Percentiles rank a stretch among this genome's conserved stretches.
These are phyloP conservation scores for Eupithecia centaureata DNA, from an alignment of 2,888 invertebrate species.

Conservation along the genomic window DNA sequence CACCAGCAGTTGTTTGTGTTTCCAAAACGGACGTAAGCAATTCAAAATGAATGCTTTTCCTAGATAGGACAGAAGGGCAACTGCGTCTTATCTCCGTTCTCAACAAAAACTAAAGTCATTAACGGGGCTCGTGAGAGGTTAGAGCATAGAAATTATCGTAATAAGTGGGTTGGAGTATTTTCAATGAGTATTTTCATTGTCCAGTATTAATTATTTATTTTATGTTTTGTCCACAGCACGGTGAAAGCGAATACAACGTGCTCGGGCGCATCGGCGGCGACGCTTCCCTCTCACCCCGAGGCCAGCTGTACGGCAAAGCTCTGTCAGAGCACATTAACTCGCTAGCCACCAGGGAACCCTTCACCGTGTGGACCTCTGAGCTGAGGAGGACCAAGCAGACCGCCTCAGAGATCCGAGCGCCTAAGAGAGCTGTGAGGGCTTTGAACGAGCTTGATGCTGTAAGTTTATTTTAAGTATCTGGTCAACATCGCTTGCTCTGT, in stretches of 20 bases:
- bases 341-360: slow-evolving; percentile 85
- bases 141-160: too few species aligned
- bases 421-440: slow-evolving; percentile 92
- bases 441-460: slow-evolving; percentile 97
- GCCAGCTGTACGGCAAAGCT: slow-evolving; percentile 89
- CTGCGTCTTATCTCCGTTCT: too few species aligned
- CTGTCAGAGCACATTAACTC: slow-evolving; percentile 88
- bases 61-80: too few species aligned
- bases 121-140: too few species aligned
- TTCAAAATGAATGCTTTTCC: too few species aligned
- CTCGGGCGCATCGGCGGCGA: slow-evolving; percentile 96
- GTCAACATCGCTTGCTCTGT: slow-evolving; percentile 49
- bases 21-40: too few species aligned
- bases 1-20: too few species aligned
- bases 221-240: slow-evolving; percentile 88
- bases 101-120: too few species aligned
- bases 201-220: too few species aligned
- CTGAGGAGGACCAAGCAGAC: slow-evolving; percentile 95
- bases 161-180: too few species aligned
- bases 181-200: too few species aligned
- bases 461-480: slow-evolving; percentile 64
- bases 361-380: slow-evolving; percentile 96
- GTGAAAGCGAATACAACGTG: slow-evolving; percentile 96
- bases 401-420: slow-evolving; percentile 89
- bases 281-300: slow-evolving; percentile 92